phyloP scores from a whole-genome alignment of 2,113 vertebrate genomes.

The Hoplias malabaricus region DNA sequence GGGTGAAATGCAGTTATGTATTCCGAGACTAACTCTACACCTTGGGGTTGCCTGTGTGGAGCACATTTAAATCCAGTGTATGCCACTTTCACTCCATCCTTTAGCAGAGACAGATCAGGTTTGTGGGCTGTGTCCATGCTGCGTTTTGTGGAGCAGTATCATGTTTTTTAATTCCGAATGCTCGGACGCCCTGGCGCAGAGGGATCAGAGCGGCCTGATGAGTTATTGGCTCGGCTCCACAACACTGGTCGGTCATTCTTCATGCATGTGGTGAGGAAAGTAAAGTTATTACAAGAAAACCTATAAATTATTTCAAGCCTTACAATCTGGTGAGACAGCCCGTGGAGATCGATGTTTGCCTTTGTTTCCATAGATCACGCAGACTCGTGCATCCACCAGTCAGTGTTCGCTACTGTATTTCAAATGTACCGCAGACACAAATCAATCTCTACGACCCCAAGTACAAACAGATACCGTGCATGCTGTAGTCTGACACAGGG shows the following conservation, averaged over 20 bases:
- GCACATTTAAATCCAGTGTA: constrained; percentile 52
- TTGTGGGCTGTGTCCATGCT: constrained; percentile 22
- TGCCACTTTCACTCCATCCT: constrained; percentile 50
- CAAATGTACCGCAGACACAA: not conserved
- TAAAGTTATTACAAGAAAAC: constrained; percentile 64
- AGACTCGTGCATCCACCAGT: not conserved
- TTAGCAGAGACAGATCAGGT: constrained; percentile 45
- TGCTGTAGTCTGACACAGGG: not conserved
- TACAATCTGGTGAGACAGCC: constrained; percentile 24
- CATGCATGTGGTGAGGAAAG: constrained; percentile 60
- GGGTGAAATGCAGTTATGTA: constrained; percentile 41
- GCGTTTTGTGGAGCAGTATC: constrained; percentile 35
- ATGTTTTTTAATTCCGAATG: constrained; percentile 40
- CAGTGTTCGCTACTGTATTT: not conserved
- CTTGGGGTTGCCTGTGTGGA: constrained; percentile 26
- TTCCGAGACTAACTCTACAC: constrained; percentile 48
- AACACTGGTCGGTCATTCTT: constrained; percentile 63
- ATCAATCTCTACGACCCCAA: not conserved
- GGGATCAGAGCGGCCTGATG: constrained; percentile 52
- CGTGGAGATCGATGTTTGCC: constrained; percentile 8
- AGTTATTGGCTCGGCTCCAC: constrained; percentile 58
- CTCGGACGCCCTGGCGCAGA: constrained; percentile 19
- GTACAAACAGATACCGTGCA: not conserved
- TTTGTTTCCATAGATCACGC: constrained; percentile 29
- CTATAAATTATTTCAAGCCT: constrained; percentile 49